Conservation (phyloP, 2,113 vertebrate species). For the Cavia aperea region DNA sequence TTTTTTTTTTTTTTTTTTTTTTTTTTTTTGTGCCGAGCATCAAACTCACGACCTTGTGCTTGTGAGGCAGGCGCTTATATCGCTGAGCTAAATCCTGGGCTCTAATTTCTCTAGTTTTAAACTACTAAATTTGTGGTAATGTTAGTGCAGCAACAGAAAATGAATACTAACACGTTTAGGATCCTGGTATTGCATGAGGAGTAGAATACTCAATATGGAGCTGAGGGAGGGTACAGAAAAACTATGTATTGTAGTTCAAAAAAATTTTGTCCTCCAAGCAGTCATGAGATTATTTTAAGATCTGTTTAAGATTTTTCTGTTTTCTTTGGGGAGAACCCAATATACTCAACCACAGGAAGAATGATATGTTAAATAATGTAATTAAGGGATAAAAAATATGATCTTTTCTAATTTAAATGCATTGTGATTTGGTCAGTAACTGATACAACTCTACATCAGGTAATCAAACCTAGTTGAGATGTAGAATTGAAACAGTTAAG, state of each 20-base stretch:
- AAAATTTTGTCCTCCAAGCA: neutral
- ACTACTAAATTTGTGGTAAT: neutral
- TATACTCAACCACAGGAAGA: neutral
- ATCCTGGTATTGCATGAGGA: neutral
- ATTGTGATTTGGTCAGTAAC: neutral
- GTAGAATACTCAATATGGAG: neutral
- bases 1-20: no score
- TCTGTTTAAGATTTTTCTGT: neutral
- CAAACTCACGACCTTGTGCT: no score
- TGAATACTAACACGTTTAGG: neutral
- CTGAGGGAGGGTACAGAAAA: fast-evolving
- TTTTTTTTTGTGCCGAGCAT: no score
- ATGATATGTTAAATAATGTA: neutral
- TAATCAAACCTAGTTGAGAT: neutral
- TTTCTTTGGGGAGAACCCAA: neutral
- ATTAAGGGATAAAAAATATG: neutral
- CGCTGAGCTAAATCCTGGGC: no score
- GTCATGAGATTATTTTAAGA: neutral
- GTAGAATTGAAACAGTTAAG: neutral
- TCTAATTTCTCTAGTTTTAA: neutral
- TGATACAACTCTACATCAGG: neutral
- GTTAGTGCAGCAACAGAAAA: neutral
- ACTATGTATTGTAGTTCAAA: neutral
- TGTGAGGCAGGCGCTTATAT: no score
- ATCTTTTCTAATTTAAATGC: neutral